Conservation (phyloP, 2,797 vertebrate species). For the Coracias cyanogaster region DNA sequence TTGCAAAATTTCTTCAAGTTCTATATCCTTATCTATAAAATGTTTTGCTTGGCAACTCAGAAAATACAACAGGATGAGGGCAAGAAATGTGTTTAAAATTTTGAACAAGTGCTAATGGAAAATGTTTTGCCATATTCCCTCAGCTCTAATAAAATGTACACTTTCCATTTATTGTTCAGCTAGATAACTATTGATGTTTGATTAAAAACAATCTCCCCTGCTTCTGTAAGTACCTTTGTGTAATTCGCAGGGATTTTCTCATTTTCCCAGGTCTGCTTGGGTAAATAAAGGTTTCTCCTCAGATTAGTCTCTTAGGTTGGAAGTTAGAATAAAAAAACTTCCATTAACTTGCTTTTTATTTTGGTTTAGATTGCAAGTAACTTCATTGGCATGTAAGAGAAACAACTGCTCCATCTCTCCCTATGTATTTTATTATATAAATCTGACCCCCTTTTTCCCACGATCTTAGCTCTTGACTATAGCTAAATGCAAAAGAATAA, state of each 20-base stretch:
- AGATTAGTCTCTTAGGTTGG: constrained; percentile 11
- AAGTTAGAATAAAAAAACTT: constrained; percentile 36
- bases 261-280: constrained; percentile 57
- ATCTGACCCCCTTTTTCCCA: background rate
- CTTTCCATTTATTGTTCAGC: constrained; percentile 49
- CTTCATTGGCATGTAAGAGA: constrained; percentile 26
- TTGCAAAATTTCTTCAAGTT: background rate
- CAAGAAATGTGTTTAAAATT: constrained; percentile 47
- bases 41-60: background rate
- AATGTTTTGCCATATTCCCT: constrained; percentile 41
- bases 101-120: constrained; percentile 49
- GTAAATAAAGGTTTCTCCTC: constrained; percentile 57
- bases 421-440: background rate
- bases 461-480: background rate
- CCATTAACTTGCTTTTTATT: constrained; percentile 42
- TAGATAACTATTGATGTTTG: constrained; percentile 65
- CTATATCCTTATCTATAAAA: background rate
- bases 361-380: constrained; percentile 24
- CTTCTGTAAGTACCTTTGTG: constrained; percentile 41
- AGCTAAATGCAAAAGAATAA: background rate
- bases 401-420: background rate
- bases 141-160: constrained; percentile 39
- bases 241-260: constrained; percentile 64
- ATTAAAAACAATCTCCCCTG: constrained; percentile 50
- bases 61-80: background rate